These are phyloP conservation scores for Enteromius trimaculatus DNA, from an alignment of 2,797 vertebrate species.

Conservation along the genomic window DNA sequence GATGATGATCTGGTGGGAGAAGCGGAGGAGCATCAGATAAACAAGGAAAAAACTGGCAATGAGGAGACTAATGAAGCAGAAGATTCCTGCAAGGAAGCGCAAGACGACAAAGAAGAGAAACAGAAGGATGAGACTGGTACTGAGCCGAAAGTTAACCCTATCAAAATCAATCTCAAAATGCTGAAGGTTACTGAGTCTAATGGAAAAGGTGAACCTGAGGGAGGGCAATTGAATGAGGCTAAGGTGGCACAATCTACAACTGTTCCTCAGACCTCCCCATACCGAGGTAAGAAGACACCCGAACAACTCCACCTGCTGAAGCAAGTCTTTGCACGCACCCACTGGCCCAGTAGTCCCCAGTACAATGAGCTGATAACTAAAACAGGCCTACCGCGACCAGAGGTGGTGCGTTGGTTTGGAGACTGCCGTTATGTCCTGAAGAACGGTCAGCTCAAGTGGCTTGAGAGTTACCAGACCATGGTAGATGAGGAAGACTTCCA, in stretches of 20 bases:
- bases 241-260: constrained; percentile 59
- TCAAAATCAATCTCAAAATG: constrained; percentile 98
- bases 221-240: constrained; percentile 43
- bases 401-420: constrained; percentile 97
- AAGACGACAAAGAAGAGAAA: constrained; percentile 66
- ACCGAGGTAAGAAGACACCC: constrained; percentile 87
- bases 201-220: constrained; percentile 75
- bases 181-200: constrained; percentile 93
- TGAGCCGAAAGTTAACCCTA: constrained; percentile 93
- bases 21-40: constrained; percentile 56
- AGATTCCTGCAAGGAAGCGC: constrained; percentile 63
- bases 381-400: constrained; percentile 87
- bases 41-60: constrained; percentile 62
- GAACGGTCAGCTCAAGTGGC: constrained; percentile 95
- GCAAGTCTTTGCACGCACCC: constrained; percentile 91
- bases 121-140: constrained; percentile 71
- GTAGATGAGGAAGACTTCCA: constrained; percentile 79
- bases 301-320: constrained; percentile 94
- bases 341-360: constrained; percentile 91
- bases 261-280: constrained; percentile 56
- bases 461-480: constrained; percentile 87
- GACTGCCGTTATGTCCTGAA: constrained; percentile 95
- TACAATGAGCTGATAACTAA: constrained; percentile 87
- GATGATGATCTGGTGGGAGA: constrained; percentile 74
- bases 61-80: constrained; percentile 58